Base-by-base conservation (phyloP, 64 coral and sea anemone species). In the Catalaphyllia jardinei region DNA sequence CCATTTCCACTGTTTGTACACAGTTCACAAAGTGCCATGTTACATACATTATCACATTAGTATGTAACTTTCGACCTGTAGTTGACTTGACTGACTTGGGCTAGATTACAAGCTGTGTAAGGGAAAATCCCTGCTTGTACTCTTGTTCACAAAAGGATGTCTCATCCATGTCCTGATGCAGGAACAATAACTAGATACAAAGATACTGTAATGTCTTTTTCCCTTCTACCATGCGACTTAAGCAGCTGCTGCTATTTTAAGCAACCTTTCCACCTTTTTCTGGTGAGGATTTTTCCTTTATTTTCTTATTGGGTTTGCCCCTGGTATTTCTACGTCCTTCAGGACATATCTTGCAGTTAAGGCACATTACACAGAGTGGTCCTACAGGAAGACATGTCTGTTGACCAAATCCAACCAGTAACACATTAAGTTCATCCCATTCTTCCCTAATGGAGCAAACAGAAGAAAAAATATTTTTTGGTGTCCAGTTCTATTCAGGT, bases 351-450 rank as follows among this genome's bases (percentile, higher is more conserved):
- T 93, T 76, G 60, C 83, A 77, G 85, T 99, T 99, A 5, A 99
- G 52, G 38, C 96, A 99, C 52, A 31, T 29, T 20, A 72, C 35
- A 91, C 96, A 99, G 4, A 88, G 86, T 60, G 96, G 96, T 25
- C 89, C 90, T 39, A 99, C 88, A 67, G 96, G 96, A 42, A 93
- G 80, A 75, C 96, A 99, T 7, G 65, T 99, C 74, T 99, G 96
- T 88, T 99, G 96, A 28, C 96, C 96, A 89, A 99, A 99, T 10
- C 96, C 96, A 73, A 99, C 96, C 15, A 99, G 55, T 14, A 99
- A 60, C 20, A 99, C 49, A 83, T 99, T 99, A 0, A 99, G 72
- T 27, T 99, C 96, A 71, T 75, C 79, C 96, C 96, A 99, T 71
- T 99, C 93, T 12, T 99, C 96, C 88, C 93, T 95, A 78, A 57